Evolutionary conservation across 1,140 invertebrate genomes (phyloP).

Genomic region (Varroa destructor): DNA sequence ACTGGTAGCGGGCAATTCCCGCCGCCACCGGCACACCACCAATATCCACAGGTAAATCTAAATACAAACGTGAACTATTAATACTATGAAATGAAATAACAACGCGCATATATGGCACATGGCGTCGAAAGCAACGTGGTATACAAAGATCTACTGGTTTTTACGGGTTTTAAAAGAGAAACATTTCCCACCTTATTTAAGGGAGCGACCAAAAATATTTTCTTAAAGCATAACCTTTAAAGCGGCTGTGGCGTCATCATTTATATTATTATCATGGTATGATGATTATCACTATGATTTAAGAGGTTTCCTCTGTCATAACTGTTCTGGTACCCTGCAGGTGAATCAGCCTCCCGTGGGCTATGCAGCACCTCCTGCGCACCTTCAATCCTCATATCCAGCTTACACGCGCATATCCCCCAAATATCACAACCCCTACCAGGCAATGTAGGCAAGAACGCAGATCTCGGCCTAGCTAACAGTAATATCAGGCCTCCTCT

Average conservation of each 20-base stretch:
- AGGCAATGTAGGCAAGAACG: slow-evolving; percentile 1
- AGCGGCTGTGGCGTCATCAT: too few species aligned
- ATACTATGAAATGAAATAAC: neutral
- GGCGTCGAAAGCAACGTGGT: too few species aligned
- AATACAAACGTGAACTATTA: neutral
- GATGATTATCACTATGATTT: too few species aligned
- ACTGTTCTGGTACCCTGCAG: neutral
- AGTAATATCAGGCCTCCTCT: too few species aligned
- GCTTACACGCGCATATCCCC: slow-evolving; percentile 15
- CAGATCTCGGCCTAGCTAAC: too few species aligned
- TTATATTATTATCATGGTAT: too few species aligned
- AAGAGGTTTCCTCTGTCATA: too few species aligned
- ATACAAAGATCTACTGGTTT: too few species aligned
- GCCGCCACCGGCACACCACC: slow-evolving; percentile 22
- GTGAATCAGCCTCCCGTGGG: slow-evolving; percentile 24
- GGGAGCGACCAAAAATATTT: neutral
- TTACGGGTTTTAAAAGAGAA: too few species aligned
- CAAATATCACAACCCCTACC: slow-evolving; percentile 21
- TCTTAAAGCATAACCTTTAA: too few species aligned
- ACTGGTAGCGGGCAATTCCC: slow-evolving; percentile 25
- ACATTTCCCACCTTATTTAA: neutral
- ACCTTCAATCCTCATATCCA: slow-evolving; percentile 17
- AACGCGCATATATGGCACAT: neutral
- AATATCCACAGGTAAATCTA: slow-evolving; percentile 22
- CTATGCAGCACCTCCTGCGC: slow-evolving; percentile 22